phyloP scores from a whole-genome alignment of 2,888 invertebrate species.

The Drosophila barbarae region DNA sequence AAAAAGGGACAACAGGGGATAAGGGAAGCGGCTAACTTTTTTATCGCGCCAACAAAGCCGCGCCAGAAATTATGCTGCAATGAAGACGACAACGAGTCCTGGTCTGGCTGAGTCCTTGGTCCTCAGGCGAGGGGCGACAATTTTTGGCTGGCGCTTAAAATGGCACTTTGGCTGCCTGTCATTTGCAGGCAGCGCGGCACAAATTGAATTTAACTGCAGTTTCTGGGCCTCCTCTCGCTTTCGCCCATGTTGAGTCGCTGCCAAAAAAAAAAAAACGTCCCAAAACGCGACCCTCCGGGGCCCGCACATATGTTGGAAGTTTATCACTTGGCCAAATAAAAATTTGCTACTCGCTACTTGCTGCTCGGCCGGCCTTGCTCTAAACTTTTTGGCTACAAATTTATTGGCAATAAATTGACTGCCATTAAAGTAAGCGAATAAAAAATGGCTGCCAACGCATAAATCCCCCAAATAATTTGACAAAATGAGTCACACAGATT shows the following conservation, averaged over 20 bases:
- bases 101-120: slow-evolving; percentile 5
- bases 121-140: slow-evolving; percentile 51
- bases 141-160: slow-evolving; percentile 73
- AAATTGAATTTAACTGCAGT: slow-evolving; percentile 74
- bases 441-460: slow-evolving; percentile 71
- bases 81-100: slow-evolving; percentile 54
- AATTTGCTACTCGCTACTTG: slow-evolving; percentile 46
- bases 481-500: slow-evolving; percentile 75
- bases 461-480: slow-evolving; percentile 75
- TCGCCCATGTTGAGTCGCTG: slow-evolving; percentile 55
- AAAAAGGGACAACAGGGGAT: slow-evolving; percentile 34
- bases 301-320: slow-evolving; percentile 69
- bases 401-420: slow-evolving; percentile 74
- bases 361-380: slow-evolving; percentile 58
- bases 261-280: slow-evolving; percentile 54
- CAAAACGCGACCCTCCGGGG: slow-evolving; percentile 21
- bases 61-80: slow-evolving; percentile 68
- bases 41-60: slow-evolving; percentile 68
- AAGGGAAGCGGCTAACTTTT: slow-evolving; percentile 52
- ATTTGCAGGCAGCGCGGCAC: slow-evolving; percentile 67
- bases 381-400: slow-evolving; percentile 76
- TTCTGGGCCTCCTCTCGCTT: slow-evolving; percentile 53
- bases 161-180: slow-evolving; percentile 68
- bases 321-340: slow-evolving; percentile 71
- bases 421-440: slow-evolving; percentile 71